Evolutionary conservation across 2,797 vertebrate genomes (phyloP).

Genomic region (Gymnocypris eckloni): DNA sequence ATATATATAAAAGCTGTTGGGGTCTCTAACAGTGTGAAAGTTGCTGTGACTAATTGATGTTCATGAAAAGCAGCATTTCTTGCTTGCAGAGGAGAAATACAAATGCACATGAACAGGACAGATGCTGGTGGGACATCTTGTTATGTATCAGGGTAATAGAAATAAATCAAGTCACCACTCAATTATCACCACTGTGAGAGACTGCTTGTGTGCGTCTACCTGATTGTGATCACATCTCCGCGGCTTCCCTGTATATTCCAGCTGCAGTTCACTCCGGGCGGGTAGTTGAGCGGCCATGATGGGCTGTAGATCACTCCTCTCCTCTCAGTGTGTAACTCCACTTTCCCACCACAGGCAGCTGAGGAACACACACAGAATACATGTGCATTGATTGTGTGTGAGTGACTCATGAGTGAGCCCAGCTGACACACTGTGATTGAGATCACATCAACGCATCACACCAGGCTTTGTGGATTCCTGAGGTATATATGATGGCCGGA

Average conservation of each 20-base stretch:
- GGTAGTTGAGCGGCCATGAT: slow-evolving; percentile 94
- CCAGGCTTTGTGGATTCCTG: slow-evolving; percentile 10
- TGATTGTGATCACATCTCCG: slow-evolving; percentile 95
- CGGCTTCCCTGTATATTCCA: slow-evolving; percentile 94
- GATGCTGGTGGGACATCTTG: background rate
- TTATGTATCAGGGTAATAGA: background rate
- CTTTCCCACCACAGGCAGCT: slow-evolving; percentile 89
- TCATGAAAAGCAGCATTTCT: background rate
- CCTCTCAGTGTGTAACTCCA: slow-evolving; percentile 90
- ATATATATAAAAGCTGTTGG: background rate
- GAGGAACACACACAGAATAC: slow-evolving; percentile 47
- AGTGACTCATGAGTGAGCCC: background rate
- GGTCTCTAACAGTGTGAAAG: background rate
- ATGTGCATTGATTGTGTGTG: slow-evolving; percentile 4
- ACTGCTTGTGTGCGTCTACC: slow-evolving; percentile 72
- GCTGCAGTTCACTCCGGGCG: slow-evolving; percentile 92
- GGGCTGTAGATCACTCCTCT: slow-evolving; percentile 96
- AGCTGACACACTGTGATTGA: slow-evolving; percentile 21
- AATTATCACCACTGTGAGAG: background rate
- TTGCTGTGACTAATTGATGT: background rate
- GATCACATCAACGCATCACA: slow-evolving; percentile 3
- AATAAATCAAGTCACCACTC: background rate
- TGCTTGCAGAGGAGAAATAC: background rate
- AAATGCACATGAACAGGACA: background rate
- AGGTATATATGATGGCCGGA: slow-evolving; percentile 24